Evolutionary conservation across 2,888 invertebrate species (phyloP), one percentile per base, ranked within the genome.

Genomic region (Drosophila maculinotata): DNA sequence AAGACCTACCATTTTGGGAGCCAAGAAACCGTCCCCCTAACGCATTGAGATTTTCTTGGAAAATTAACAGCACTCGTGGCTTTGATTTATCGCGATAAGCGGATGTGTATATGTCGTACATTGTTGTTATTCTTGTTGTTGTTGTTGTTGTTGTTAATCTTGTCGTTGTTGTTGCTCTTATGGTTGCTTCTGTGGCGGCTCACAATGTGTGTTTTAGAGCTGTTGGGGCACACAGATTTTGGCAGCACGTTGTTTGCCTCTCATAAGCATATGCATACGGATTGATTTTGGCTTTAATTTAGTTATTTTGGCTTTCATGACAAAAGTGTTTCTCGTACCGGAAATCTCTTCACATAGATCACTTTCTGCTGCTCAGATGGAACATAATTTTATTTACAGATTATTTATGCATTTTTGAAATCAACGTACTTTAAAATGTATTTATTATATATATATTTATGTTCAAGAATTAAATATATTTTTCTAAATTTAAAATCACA

Each of bases 21-120:
- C 36, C 51, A 42, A 42, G 26, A 6, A 42, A n/a, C 8, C 45
- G 2, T 36, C 30, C 41, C 15, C 9, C 36, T 26, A 20, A 9
- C 36, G 25, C 75, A 53, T 54, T 75, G 57, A 42, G 64, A 79
- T 73, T 69, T 82, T 74, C 87, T 78, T 69, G 78, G 87, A 84
- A 83, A 87, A 82, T 87, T 87, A 85, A 84, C 86, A 87, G 67
- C 86, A 84, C 83, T 79, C 80, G 83, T 79, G 81, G 79, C 84
- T 84, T 87, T 84, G 84, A 84, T 87, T 84, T 87, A 84, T 84
- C 79, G 67, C 70, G 80, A 81, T 83, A 85, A 85, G 80, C 87
- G 83, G 83, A 82, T 72, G 41, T 56, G 35, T 38, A 44, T 41
- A 33, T 66, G 53, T 59, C 56, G 17, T 54, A 59, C 45, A 56